phyloP scores from a whole-genome alignment of 2,888 invertebrate genomes.

The Caenorhabditis sinica region DNA sequence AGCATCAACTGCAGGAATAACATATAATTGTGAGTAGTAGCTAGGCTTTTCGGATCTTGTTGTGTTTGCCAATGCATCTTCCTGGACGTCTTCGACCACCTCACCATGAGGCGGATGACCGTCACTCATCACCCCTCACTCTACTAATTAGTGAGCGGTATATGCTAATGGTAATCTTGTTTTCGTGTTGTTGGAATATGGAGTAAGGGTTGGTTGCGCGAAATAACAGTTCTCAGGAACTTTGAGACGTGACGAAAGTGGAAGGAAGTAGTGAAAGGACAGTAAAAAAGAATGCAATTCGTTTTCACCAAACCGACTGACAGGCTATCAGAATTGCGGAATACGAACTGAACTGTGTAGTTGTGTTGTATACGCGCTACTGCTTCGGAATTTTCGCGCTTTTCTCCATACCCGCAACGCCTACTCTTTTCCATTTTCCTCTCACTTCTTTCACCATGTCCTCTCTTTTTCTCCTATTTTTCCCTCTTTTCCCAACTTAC shows the following conservation, averaged over 20 bases:
- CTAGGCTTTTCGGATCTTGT: conserved; percentile 52
- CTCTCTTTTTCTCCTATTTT: conserved; percentile 25
- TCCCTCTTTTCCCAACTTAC: conserved; percentile 85
- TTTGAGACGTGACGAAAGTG: not conserved
- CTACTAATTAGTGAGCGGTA: conserved; percentile 47
- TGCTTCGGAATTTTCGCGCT: conserved; percentile 58
- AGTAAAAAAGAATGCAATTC: conserved; percentile 29
- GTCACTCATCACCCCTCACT: conserved; percentile 56
- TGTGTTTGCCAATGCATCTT: conserved; percentile 8
- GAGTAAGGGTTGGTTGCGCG: not conserved
- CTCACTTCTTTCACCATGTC: conserved; percentile 1
- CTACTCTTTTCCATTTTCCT: conserved; percentile 41
- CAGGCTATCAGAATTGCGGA: conserved; percentile 61
- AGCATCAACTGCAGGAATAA: conserved; percentile 91
- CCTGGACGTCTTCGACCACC: conserved; percentile 1
- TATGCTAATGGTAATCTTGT: conserved; percentile 25
- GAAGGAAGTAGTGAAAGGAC: conserved; percentile 33
- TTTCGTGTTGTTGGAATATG: too few relatives aligned
- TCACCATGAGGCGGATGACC: conserved; percentile 38
- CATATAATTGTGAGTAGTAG: conserved; percentile 82
- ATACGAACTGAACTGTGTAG: conserved; percentile 60
- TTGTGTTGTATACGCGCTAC: conserved; percentile 60
- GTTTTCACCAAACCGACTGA: conserved; percentile 53
- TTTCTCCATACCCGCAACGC: conserved; percentile 41
- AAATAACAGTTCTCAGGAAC: conserved; percentile 7